Evolutionary conservation across 2,113 vertebrate genomes (phyloP).

Genomic region (Nothobranchius kuhntae): DNA sequence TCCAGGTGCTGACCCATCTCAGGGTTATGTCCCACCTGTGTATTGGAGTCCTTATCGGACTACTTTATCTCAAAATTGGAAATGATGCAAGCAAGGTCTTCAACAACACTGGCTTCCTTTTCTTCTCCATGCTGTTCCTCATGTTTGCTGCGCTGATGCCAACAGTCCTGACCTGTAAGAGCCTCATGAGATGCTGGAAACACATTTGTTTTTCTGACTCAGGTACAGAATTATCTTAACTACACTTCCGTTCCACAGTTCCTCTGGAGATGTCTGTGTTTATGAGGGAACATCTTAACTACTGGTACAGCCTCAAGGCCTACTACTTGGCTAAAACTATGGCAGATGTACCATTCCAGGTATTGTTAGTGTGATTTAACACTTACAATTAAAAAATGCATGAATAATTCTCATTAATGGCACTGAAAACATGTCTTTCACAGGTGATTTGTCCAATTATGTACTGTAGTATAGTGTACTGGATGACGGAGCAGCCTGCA

Average conservation of each 20-base stretch:
- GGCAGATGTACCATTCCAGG: conserved; percentile 97
- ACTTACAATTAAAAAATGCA: neutral
- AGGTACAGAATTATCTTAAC: conserved; percentile 10
- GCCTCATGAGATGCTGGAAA: neutral
- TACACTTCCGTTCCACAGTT: conserved; percentile 77
- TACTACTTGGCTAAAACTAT: conserved; percentile 98
- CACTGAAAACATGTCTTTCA: conserved; percentile 10
- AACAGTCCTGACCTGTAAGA: conserved; percentile 97
- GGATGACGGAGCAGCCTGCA: conserved; percentile 97
- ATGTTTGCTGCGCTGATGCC: conserved; percentile 99
- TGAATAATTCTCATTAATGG: neutral
- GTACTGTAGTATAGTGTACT: conserved; percentile 98
- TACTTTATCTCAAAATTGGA: conserved; percentile 97
- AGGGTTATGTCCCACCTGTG: conserved; percentile 93
- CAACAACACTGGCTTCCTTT: conserved; percentile 98
- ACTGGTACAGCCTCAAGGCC: conserved; percentile 98
- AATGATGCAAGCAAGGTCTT: conserved; percentile 97
- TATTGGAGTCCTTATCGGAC: conserved; percentile 93
- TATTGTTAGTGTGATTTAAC: conserved; percentile 58
- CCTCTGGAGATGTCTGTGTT: conserved; percentile 97
- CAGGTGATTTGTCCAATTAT: conserved; percentile 93
- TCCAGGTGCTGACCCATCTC: conserved; percentile 93
- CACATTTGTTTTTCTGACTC: conserved; percentile 4
- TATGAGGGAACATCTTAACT: conserved; percentile 94
- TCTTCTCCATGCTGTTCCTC: conserved; percentile 99